Percentiles rank a stretch among this genome's conserved stretches.
Evolutionary conservation across 2,888 invertebrate species (phyloP).

Genomic region (Scrobipalpa atriplicella): DNA sequence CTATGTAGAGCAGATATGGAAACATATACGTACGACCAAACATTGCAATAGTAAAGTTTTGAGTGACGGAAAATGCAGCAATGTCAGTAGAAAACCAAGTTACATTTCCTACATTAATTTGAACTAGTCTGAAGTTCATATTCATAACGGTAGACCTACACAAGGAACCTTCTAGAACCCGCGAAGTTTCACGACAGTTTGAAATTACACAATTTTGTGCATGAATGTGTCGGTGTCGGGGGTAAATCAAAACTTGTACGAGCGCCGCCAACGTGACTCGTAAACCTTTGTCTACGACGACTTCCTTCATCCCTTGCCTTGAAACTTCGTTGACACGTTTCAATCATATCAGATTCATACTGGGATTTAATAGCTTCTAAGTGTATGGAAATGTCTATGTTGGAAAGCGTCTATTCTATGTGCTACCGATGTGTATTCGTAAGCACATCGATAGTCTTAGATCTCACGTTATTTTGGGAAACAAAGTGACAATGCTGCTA

Average conservation of each 20-base stretch:
- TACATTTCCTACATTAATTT: neutral
- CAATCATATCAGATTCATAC: neutral
- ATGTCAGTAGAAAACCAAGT: neutral
- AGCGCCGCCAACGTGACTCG: neutral
- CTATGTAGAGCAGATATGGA: neutral
- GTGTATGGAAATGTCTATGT: neutral
- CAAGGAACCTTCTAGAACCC: neutral
- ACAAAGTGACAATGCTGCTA: no score
- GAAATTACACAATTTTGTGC: constrained; percentile 18
- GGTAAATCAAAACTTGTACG: constrained; percentile 20
- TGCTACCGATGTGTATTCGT: neutral
- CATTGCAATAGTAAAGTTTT: no score
- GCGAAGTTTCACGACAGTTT: constrained; percentile 11
- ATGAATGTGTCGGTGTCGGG: constrained; percentile 10
- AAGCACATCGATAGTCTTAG: no score
- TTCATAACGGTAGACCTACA: constrained; percentile 1
- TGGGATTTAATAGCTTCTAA: neutral
- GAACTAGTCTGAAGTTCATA: neutral
- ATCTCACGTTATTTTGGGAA: no score
- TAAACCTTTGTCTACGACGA: constrained; percentile 8
- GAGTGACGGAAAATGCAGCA: neutral
- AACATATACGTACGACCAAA: no score
- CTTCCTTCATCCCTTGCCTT: neutral
- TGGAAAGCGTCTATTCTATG: neutral
- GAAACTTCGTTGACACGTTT: constrained; percentile 19